Conservation (phyloP, 2,797 vertebrate genomes). For the Hemibagrus guttatus region DNA sequence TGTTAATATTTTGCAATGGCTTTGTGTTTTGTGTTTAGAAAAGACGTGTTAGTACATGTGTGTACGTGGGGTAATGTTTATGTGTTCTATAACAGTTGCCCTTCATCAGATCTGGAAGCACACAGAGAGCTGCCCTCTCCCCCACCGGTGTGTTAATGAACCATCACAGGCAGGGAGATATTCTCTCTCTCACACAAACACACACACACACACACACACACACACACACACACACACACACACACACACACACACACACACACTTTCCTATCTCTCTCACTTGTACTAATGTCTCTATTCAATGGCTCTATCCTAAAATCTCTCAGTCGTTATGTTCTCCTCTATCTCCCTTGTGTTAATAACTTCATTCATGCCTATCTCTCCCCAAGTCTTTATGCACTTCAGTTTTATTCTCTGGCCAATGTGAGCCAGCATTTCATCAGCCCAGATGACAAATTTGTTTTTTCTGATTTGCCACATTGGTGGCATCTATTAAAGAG, state of each 20-base stretch:
- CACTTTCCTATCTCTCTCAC: neutral
- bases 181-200: conserved; percentile 13
- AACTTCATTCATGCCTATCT: conserved; percentile 27
- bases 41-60: neutral
- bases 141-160: conserved; percentile 56
- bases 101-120: conserved; percentile 48
- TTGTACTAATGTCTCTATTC: conserved; percentile 24
- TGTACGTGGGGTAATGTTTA: conserved; percentile 25
- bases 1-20: neutral
- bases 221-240: neutral
- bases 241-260: conserved; percentile 32
- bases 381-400: conserved; percentile 8
- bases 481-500: conserved; percentile 40
- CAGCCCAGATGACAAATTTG: conserved; percentile 24
- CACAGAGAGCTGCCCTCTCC: conserved; percentile 41
- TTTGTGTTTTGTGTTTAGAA: neutral
- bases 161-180: conserved; percentile 48
- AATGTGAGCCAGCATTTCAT: conserved; percentile 25
- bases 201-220: neutral
- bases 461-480: conserved; percentile 21
- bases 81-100: conserved; percentile 43
- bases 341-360: conserved; percentile 20
- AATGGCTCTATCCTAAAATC: conserved; percentile 12
- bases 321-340: conserved; percentile 24
- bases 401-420: conserved; percentile 23